These are phyloP conservation scores for Cromileptes altivelis DNA, from an alignment of 2,113 vertebrate genomes.

Conservation along the genomic window DNA sequence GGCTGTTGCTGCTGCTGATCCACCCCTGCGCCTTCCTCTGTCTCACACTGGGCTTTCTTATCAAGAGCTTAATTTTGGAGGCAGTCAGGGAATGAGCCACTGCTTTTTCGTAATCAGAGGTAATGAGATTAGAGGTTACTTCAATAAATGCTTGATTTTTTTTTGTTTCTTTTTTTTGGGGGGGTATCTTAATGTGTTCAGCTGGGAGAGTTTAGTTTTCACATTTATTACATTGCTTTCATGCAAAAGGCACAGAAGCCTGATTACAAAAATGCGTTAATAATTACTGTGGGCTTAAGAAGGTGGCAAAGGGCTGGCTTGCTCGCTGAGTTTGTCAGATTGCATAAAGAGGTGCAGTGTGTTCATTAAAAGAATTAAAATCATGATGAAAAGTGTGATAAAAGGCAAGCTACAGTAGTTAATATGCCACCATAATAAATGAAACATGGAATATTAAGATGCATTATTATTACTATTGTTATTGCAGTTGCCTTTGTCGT, in stretches of 20 bases:
- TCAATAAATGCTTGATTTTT: slow-evolving; percentile 46
- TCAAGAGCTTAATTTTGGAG: slow-evolving; percentile 54
- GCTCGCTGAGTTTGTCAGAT: slow-evolving; percentile 44
- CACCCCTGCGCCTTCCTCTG: slow-evolving; percentile 31
- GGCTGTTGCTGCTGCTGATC: slow-evolving; percentile 44
- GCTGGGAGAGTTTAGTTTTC: slow-evolving; percentile 57
- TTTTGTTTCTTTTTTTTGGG: not conserved
- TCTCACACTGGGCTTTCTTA: slow-evolving; percentile 43
- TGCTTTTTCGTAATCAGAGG: slow-evolving; percentile 44
- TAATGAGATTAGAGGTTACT: slow-evolving; percentile 65
- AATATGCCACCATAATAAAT: slow-evolving; percentile 6
- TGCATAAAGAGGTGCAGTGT: slow-evolving; percentile 33
- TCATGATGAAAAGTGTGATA: slow-evolving; percentile 32
- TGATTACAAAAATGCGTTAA: slow-evolving; percentile 65
- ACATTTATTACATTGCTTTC: slow-evolving; percentile 64
- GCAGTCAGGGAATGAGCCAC: slow-evolving; percentile 40
- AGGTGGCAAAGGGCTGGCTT: slow-evolving; percentile 41
- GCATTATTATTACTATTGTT: not conserved
- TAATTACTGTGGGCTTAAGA: slow-evolving; percentile 66
- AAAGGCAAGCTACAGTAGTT: not conserved
- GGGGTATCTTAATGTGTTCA: slow-evolving; percentile 56
- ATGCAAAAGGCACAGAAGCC: slow-evolving; percentile 46
- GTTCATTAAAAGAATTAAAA: slow-evolving; percentile 62
- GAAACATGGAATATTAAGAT: slow-evolving; percentile 13
- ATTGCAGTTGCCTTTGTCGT: not conserved